Conservation (phyloP, 2,888 invertebrate species). For the Troides oblongomaculatus region DNA sequence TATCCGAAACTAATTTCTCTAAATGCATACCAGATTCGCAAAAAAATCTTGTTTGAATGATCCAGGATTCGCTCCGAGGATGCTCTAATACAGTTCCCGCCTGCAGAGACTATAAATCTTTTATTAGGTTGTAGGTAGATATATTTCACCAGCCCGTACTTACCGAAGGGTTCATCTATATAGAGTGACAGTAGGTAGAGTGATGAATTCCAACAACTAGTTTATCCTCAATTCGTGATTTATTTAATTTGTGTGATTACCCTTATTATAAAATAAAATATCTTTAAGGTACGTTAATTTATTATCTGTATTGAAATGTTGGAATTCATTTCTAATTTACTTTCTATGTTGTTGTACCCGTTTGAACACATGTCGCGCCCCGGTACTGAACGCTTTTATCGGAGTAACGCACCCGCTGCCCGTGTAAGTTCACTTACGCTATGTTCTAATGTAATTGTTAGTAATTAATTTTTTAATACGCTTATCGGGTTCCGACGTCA, state of each 20-base stretch:
- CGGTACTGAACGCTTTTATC: background rate
- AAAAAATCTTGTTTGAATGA: conserved; percentile 37
- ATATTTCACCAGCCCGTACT: background rate
- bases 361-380: too few species aligned
- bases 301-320: too few species aligned
- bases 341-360: background rate
- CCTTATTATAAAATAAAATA: too few species aligned
- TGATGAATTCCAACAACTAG: too few species aligned
- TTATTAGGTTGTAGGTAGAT: background rate
- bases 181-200: too few species aligned
- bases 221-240: too few species aligned
- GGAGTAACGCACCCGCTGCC: background rate
- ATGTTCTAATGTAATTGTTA: conserved; percentile 21
- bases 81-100: background rate
- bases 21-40: conserved; percentile 53
- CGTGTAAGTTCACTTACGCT: conserved; percentile 10
- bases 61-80: conserved; percentile 11
- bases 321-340: too few species aligned
- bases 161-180: too few species aligned
- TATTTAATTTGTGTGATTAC: too few species aligned
- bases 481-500: conserved; percentile 24
- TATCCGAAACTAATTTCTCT: conserved; percentile 59
- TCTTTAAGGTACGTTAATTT: too few species aligned
- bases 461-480: conserved; percentile 26
- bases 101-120: background rate